phyloP scores from a whole-genome alignment of 1,140 invertebrate species.

The Microplitis demolitor region DNA sequence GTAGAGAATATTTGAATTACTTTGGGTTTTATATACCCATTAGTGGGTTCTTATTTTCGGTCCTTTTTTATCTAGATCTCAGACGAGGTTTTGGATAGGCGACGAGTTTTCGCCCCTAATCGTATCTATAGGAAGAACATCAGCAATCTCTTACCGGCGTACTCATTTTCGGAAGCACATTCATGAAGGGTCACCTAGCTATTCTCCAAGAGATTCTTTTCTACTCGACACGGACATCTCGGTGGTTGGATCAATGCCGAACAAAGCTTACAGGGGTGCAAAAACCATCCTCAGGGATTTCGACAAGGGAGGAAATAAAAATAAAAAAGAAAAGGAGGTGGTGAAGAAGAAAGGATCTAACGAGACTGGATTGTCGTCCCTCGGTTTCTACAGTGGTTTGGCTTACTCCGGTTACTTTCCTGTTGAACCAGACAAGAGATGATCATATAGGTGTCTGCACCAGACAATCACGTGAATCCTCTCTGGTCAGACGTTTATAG shows the following conservation, averaged over 20 bases:
- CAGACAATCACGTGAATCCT: neutral
- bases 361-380: neutral
- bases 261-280: constrained; percentile 7
- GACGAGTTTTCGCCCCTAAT: neutral
- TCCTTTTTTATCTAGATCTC: no score
- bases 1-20: no score
- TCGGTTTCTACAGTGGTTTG: neutral
- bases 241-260: neutral
- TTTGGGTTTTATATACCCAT: no score
- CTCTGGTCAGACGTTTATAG: neutral
- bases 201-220: neutral
- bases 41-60: no score
- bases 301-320: neutral
- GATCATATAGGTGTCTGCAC: neutral
- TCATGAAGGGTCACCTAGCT: neutral
- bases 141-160: neutral
- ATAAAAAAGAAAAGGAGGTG: no score
- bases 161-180: neutral
- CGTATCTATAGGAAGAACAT: neutral
- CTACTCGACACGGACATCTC: neutral
- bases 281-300: neutral
- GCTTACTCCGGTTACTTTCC: neutral
- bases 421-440: neutral
- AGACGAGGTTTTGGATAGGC: neutral
- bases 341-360: neutral